Evolutionary conservation across 2,113 vertebrate species (phyloP).

Genomic region (Pollachius pollachius): DNA sequence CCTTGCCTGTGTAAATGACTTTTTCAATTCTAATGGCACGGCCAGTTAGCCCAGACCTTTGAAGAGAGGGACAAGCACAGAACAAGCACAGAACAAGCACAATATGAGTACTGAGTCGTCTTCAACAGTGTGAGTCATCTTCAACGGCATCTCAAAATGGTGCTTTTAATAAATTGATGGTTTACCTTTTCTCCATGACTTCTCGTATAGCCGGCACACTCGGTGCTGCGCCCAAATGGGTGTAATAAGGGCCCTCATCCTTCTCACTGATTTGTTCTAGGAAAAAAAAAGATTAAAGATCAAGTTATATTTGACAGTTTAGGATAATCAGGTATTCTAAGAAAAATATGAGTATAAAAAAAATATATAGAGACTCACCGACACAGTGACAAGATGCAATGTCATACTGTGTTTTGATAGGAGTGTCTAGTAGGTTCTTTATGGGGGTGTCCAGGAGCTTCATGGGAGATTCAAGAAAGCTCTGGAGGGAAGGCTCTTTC

Average conservation of each 20-base stretch:
- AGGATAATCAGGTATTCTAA: background rate
- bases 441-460: slow-evolving; percentile 90
- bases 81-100: slow-evolving; percentile 10
- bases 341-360: slow-evolving; percentile 2
- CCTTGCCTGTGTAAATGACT: slow-evolving; percentile 95
- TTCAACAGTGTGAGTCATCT: background rate
- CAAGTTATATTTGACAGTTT: no score
- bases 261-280: slow-evolving; percentile 98
- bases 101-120: background rate
- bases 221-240: slow-evolving; percentile 93
- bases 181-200: slow-evolving; percentile 94
- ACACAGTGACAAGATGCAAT: slow-evolving; percentile 94
- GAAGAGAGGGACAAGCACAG: slow-evolving; percentile 33
- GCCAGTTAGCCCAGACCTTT: slow-evolving; percentile 89
- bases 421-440: slow-evolving; percentile 92
- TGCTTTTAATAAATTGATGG: slow-evolving; percentile 64
- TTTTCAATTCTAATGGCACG: slow-evolving; percentile 93
- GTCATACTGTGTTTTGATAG: slow-evolving; percentile 95
- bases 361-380: slow-evolving; percentile 76
- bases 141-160: slow-evolving; percentile 52
- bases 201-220: slow-evolving; percentile 90
- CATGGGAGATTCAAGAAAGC: slow-evolving; percentile 93
- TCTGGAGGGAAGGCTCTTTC: slow-evolving; percentile 83
- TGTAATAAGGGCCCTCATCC: slow-evolving; percentile 99
- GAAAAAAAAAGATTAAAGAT: slow-evolving; percentile 5